These are phyloP conservation scores for Cyclura pinguis DNA, from an alignment of 2,797 vertebrate species.

Conservation along the genomic window DNA sequence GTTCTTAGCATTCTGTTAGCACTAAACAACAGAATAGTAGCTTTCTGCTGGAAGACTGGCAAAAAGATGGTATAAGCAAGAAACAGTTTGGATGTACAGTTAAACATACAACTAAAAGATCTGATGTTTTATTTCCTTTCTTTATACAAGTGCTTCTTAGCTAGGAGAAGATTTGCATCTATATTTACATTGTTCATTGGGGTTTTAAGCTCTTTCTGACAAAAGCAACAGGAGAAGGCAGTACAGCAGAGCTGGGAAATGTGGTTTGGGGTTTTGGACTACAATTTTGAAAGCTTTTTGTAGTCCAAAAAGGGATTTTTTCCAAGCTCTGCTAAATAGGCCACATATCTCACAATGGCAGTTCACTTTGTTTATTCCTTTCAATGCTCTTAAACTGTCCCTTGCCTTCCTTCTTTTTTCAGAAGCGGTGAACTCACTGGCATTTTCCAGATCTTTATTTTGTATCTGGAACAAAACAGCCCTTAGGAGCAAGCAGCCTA, in stretches of 20 bases:
- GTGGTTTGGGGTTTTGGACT: no score
- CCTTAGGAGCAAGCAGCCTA: slow-evolving; percentile 32
- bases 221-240: not conserved
- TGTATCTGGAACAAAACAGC: slow-evolving; percentile 33
- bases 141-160: not conserved
- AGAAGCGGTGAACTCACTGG: not conserved
- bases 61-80: accelerated
- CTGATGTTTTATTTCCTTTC: not conserved
- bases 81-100: not conserved
- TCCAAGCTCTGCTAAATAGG: not conserved
- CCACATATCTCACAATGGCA: not conserved
- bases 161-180: not conserved
- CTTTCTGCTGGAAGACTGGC: not conserved
- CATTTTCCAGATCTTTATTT: slow-evolving; percentile 37
- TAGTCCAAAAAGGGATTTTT: no score
- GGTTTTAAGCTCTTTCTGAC: not conserved
- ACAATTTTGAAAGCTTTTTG: no score
- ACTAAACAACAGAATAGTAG: not conserved
- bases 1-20: not conserved
- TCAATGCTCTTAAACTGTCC: not conserved
- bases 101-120: not conserved
- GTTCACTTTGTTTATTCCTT: slow-evolving; percentile 19
- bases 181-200: not conserved
- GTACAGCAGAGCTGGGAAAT: no score
- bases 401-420: not conserved